Base-by-base conservation (phyloP, 2,888 invertebrate species). In the Stenurella melanura region DNA sequence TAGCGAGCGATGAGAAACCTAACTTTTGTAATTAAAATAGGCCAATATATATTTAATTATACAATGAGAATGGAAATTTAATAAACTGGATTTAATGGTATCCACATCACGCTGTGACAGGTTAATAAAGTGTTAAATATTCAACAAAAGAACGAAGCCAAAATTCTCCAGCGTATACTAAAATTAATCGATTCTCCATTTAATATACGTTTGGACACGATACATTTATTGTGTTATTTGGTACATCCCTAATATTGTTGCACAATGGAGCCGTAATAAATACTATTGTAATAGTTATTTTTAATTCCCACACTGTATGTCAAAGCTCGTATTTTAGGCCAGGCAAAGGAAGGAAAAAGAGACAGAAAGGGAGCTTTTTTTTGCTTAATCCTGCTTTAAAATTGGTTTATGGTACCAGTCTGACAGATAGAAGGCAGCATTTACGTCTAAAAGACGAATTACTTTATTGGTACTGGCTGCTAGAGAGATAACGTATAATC, bases 71-170 rank as follows among this genome's bases (percentile, higher is more conserved):
- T 74, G 68, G 74, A 67, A 60, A 67, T 67, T 74, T 60, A 74
- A 67, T 74, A 60, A 58, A 60, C 74, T 21, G 18, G 57, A 42
- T 67, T 74, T 18, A 19, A 73, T 66, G 38, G 34, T 67, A 74
- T 74, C 74, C 67, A 42, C 67, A 74, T 67, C 67, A 74, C 34
- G 21, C 26, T 58, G 64, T 67, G 74, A 67, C 67, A 68, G 67
- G 74, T 74, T 67, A 60, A 74, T 74, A 67, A 74, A 74, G 58
- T 74, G 67, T 34, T 60, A 19, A 73, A 73, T 74, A 74, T 67
- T 68, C 67, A 50, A 74, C 74, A 67, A 58, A 58, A 58, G 58
- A 58, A 58, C 58, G 58, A 21, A 58, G 58, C 58, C 58, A 58
- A 58, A 58, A 58, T 58, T 19, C 58, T 58, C 58, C 21, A 58